phyloP scores from a whole-genome alignment of 2,113 vertebrate genomes.

The Craseonycteris thonglongyai region DNA sequence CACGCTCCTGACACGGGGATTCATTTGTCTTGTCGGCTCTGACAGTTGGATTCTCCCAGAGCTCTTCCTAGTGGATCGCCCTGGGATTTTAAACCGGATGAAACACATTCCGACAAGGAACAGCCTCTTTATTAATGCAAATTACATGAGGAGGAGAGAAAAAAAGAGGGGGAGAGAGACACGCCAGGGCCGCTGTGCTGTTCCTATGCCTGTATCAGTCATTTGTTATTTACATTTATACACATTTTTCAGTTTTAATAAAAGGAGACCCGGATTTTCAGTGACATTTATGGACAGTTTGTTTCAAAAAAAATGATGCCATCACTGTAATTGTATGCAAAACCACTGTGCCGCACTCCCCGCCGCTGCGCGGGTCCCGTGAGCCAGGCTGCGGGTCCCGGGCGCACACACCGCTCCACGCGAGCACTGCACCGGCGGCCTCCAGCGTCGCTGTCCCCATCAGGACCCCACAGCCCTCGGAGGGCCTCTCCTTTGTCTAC shows the following conservation, averaged over 20 bases:
- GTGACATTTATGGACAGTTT: constrained; percentile 85
- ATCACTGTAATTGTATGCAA: constrained; percentile 66
- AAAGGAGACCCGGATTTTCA: constrained; percentile 82
- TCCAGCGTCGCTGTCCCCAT: too few species aligned
- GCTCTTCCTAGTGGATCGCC: constrained; percentile 94
- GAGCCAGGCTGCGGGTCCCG: background rate
- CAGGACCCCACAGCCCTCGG: too few species aligned
- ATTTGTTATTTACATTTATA: constrained; percentile 87
- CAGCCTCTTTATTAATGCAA: constrained; percentile 99
- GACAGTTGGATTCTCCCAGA: constrained; percentile 98
- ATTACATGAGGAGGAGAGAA: constrained; percentile 92
- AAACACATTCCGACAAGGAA: constrained; percentile 99
- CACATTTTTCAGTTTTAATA: constrained; percentile 90
- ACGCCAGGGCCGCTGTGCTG: constrained; percentile 87
- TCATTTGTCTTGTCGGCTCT: constrained; percentile 99
- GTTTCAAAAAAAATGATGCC: constrained; percentile 74
- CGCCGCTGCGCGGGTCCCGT: background rate
- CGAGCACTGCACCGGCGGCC: background rate
- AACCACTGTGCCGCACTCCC: background rate
- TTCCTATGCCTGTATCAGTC: constrained; percentile 89
- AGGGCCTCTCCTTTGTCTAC: background rate
- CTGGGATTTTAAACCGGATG: constrained; percentile 98
- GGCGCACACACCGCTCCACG: background rate
- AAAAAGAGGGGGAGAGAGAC: constrained; percentile 76
- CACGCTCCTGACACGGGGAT: constrained; percentile 95